phyloP scores from a whole-genome alignment of 2,888 invertebrate genomes.

The Galerucella pusilla region DNA sequence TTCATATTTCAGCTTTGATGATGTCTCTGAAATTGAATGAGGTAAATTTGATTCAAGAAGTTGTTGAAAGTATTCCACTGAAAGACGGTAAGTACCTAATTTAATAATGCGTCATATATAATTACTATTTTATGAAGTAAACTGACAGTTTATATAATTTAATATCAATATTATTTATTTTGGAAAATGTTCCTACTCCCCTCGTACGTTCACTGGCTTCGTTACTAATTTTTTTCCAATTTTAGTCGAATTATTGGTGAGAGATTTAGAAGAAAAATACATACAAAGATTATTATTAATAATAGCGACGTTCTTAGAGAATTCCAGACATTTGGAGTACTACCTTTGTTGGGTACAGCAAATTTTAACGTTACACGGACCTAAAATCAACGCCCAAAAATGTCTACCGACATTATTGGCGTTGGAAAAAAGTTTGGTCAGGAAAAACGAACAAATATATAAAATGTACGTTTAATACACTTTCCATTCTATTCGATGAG shows the following conservation, averaged over 20 bases:
- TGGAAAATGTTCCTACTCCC: too few species aligned
- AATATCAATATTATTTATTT: too few species aligned
- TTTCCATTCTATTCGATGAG: background rate
- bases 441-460: constrained; percentile 82
- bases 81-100: constrained; percentile 75
- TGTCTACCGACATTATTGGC: constrained; percentile 76
- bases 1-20: constrained; percentile 74
- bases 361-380: constrained; percentile 75
- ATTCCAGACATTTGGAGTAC: constrained; percentile 87
- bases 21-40: constrained; percentile 91
- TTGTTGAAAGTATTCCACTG: constrained; percentile 84
- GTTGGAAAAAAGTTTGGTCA: constrained; percentile 82
- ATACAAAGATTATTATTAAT: constrained; percentile 79
- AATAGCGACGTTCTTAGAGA: constrained; percentile 78
- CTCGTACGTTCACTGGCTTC: background rate
- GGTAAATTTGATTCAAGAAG: constrained; percentile 76
- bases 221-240: background rate
- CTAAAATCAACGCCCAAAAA: constrained; percentile 66
- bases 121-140: too few species aligned
- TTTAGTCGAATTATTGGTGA: constrained; percentile 81
- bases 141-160: too few species aligned
- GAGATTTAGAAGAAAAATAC: constrained; percentile 78
- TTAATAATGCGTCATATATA: background rate
- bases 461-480: constrained; percentile 77
- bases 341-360: constrained; percentile 84